Conservation (phyloP, 2,888 invertebrate species). For the Cremastinae sp. region DNA sequence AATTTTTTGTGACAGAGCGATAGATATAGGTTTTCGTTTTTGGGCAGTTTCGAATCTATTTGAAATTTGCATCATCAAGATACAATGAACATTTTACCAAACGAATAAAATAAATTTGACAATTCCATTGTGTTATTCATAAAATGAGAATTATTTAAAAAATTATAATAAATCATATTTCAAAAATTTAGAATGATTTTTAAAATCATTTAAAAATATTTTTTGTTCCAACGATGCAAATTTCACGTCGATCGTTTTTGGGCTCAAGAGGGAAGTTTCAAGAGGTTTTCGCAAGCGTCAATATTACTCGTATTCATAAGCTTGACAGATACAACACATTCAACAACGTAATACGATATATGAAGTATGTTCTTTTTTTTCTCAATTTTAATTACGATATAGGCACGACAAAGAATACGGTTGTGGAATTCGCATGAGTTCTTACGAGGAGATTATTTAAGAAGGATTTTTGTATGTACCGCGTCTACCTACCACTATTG, state of each 20-base stretch:
- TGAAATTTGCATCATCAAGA: too few relatives aligned
- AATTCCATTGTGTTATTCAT: too few relatives aligned
- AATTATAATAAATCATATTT: too few relatives aligned
- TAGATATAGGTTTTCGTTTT: constrained; percentile 39
- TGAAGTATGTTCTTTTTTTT: background rate
- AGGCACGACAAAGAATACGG: constrained; percentile 64
- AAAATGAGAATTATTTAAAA: too few relatives aligned
- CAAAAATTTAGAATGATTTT: too few relatives aligned
- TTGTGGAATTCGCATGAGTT: constrained; percentile 50
- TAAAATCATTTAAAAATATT: background rate
- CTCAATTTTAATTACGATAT: constrained; percentile 40
- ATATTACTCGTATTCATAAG: constrained; percentile 67
- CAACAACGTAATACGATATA: constrained; percentile 75
- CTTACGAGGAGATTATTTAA: constrained; percentile 62
- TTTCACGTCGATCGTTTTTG: background rate
- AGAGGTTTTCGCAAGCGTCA: constrained; percentile 71
- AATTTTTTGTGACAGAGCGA: constrained; percentile 37
- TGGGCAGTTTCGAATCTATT: too few relatives aligned
- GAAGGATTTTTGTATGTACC: constrained; percentile 74
- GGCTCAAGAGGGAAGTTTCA: constrained; percentile 49
- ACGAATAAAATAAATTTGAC: too few relatives aligned
- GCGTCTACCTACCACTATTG: constrained; percentile 78
- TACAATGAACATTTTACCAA: too few relatives aligned
- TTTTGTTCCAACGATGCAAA: background rate
- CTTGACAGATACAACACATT: constrained; percentile 75